phyloP scores from a whole-genome alignment of 1,140 invertebrate species.

The Temnothorax nylanderi region DNA sequence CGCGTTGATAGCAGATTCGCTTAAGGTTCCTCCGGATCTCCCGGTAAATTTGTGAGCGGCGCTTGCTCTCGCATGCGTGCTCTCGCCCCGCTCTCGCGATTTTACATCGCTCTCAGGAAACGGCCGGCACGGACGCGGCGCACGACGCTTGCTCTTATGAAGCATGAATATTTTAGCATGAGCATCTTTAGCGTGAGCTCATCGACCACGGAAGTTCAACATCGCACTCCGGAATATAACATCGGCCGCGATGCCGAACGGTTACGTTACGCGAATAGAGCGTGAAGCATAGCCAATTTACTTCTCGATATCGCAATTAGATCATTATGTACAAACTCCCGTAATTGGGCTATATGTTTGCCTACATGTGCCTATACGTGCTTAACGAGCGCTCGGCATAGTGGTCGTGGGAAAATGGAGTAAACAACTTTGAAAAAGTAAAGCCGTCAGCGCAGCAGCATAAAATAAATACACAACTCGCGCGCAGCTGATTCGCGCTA shows the following conservation, averaged over 20 bases:
- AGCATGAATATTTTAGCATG: slow-evolving; percentile 75
- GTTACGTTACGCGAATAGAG: slow-evolving; percentile 18
- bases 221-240: not conserved
- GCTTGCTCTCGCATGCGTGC: slow-evolving; percentile 17
- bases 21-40: slow-evolving; percentile 27
- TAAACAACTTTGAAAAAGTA: slow-evolving; percentile 38
- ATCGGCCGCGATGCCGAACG: not conserved
- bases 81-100: slow-evolving; percentile 30
- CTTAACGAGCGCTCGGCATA: slow-evolving; percentile 30
- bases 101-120: slow-evolving; percentile 43
- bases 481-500: not conserved
- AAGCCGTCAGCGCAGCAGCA: not conserved
- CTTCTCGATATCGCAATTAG: slow-evolving; percentile 58
- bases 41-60: slow-evolving; percentile 60
- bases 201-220: slow-evolving; percentile 16
- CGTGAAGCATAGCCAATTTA: slow-evolving; percentile 47
- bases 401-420: slow-evolving; percentile 27
- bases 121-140: not conserved
- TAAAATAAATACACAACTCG: slow-evolving; percentile 46
- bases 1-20: slow-evolving; percentile 25
- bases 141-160: slow-evolving; percentile 60
- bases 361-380: slow-evolving; percentile 9
- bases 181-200: slow-evolving; percentile 59
- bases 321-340: slow-evolving; percentile 58
- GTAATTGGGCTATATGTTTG: slow-evolving; percentile 55